These are phyloP conservation scores for Caenorhabditis angaria DNA, from an alignment of 2,888 invertebrate genomes.

Conservation along the genomic window DNA sequence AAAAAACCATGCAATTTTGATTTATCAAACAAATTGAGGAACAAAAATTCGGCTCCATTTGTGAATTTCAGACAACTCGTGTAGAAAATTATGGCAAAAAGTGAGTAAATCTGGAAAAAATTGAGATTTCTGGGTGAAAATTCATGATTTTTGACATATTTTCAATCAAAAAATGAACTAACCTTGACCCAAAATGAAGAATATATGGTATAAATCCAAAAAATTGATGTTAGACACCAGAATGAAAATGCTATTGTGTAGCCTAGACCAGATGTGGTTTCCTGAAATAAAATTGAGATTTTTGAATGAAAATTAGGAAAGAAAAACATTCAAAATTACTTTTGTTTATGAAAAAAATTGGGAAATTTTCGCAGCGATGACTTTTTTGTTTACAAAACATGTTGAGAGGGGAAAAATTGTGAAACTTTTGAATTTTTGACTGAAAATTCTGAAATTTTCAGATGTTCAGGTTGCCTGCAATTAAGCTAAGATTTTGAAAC, in stretches of 20 bases:
- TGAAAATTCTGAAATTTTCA: background rate
- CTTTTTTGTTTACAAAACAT: no score
- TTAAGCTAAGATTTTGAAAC: no score
- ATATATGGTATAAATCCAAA: constrained; percentile 54
- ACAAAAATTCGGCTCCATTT: constrained; percentile 62
- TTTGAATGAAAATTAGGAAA: no score
- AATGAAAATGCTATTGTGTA: constrained; percentile 57
- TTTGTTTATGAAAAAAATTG: no score
- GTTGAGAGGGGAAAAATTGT: no score
- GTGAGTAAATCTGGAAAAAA: constrained; percentile 48
- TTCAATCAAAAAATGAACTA: constrained; percentile 13
- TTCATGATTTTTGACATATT: no score
- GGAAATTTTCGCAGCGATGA: no score
- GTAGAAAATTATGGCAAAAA: constrained; percentile 55
- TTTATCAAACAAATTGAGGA: constrained; percentile 62
- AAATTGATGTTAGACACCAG: constrained; percentile 57
- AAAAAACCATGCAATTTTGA: background rate
- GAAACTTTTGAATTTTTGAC: no score
- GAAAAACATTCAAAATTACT: no score
- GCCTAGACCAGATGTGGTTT: constrained; percentile 44
- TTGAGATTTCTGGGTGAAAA: constrained; percentile 31
- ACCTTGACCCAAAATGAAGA: constrained; percentile 39
- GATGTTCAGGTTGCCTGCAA: no score
- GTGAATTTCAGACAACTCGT: constrained; percentile 38
- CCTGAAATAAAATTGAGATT: constrained; percentile 29